phyloP scores from a whole-genome alignment of 2,888 invertebrate genomes.

The Caenorhabditis panamensis region DNA sequence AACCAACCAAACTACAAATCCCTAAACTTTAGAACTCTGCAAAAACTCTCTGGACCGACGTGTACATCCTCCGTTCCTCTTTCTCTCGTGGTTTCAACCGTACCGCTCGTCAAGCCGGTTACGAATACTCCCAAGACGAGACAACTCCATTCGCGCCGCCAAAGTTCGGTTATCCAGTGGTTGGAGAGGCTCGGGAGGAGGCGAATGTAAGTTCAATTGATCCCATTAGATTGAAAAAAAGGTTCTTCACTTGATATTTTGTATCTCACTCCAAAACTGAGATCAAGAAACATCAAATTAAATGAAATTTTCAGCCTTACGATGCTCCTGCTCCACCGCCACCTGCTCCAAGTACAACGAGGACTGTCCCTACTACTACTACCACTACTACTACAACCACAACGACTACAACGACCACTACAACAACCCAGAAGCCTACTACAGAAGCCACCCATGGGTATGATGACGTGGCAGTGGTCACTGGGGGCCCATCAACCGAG shows the following conservation, averaged over 20 bases:
- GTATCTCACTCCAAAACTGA: too few species aligned
- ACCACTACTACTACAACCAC: constrained; percentile 30
- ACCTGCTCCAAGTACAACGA: constrained; percentile 17
- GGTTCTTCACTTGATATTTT: background rate
- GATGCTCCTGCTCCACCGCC: constrained; percentile 46
- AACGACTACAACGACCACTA: constrained; percentile 38
- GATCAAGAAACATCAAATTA: too few species aligned
- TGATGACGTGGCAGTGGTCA: constrained; percentile 31
- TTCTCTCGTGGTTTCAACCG: constrained; percentile 42
- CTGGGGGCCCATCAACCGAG: constrained; percentile 17
- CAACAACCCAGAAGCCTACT: constrained; percentile 14
- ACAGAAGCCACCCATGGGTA: constrained; percentile 46
- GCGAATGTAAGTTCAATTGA: constrained; percentile 24
- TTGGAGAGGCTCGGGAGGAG: constrained; percentile 35
- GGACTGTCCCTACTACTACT: constrained; percentile 23
- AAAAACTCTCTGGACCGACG: constrained; percentile 64
- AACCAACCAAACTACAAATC: too few species aligned
- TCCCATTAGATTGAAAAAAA: background rate
- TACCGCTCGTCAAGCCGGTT: constrained; percentile 58
- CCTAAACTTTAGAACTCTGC: too few species aligned
- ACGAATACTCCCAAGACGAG: constrained; percentile 52
- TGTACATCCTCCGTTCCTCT: constrained; percentile 26
- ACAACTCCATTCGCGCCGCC: constrained; percentile 59
- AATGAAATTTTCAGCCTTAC: constrained; percentile 57
- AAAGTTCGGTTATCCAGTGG: constrained; percentile 42